phyloP scores from a whole-genome alignment of 1,140 invertebrate genomes.

The Aphidius ervi region DNA sequence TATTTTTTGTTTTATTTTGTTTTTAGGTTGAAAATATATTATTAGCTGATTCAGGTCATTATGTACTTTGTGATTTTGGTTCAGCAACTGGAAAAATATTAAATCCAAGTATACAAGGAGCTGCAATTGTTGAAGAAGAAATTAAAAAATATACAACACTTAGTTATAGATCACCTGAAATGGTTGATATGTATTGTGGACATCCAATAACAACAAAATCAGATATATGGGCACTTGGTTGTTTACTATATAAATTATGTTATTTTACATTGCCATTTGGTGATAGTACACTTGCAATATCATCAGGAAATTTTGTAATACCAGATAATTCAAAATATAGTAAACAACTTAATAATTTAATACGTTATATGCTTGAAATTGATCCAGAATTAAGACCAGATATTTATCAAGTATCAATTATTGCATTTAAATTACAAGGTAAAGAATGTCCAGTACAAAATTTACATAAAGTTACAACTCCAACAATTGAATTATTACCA shows the following conservation, averaged over 20 bases:
- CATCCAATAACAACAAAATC: slow-evolving; percentile 87
- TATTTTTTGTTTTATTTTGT: background rate
- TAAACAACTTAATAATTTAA: slow-evolving; percentile 49
- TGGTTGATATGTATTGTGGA: slow-evolving; percentile 90
- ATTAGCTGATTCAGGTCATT: slow-evolving; percentile 70
- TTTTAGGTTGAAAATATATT: slow-evolving; percentile 84
- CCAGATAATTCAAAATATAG: slow-evolving; percentile 71
- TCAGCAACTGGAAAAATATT: slow-evolving; percentile 79
- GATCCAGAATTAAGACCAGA: slow-evolving; percentile 80
- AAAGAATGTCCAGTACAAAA: slow-evolving; percentile 79
- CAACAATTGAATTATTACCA: slow-evolving; percentile 63
- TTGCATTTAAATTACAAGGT: slow-evolving; percentile 71
- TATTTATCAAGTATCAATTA: slow-evolving; percentile 81
- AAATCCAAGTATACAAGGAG: slow-evolving; percentile 70
- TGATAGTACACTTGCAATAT: slow-evolving; percentile 89
- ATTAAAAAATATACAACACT: slow-evolving; percentile 93
- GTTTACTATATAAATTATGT: slow-evolving; percentile 87
- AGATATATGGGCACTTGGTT: slow-evolving; percentile 91
- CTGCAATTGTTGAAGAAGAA: slow-evolving; percentile 80
- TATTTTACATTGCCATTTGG: slow-evolving; percentile 91
- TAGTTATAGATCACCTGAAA: slow-evolving; percentile 90
- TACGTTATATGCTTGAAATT: slow-evolving; percentile 80
- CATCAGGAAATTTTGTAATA: slow-evolving; percentile 84
- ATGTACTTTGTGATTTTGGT: slow-evolving; percentile 87
- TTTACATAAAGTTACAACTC: slow-evolving; percentile 66